These are phyloP conservation scores for Parotocinclus haroldoi DNA, from an alignment of 2,797 vertebrate genomes.

Conservation along the genomic window DNA sequence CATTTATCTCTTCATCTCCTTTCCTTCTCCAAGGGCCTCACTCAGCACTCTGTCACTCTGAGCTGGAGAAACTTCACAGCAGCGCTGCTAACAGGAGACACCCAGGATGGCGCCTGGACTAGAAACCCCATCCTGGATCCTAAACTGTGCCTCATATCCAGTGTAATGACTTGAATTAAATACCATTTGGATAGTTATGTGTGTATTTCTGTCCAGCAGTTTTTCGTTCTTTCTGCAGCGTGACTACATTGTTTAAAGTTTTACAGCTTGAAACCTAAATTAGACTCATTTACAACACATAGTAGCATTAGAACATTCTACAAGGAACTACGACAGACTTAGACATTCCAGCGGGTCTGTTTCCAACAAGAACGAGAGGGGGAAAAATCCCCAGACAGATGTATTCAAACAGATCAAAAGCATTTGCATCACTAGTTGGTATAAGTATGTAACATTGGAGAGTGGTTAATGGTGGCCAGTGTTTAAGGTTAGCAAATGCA, in stretches of 20 bases:
- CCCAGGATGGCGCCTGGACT: conserved; percentile 12
- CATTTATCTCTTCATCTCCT: conserved; percentile 6
- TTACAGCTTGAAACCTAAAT: not conserved
- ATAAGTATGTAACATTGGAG: not conserved
- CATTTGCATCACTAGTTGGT: too few relatives aligned
- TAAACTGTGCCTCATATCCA: not conserved
- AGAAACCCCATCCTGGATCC: not conserved
- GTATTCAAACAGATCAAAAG: too few relatives aligned
- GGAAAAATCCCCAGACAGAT: too few relatives aligned
- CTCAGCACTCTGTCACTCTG: conserved; percentile 21
- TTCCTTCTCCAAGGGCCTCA: conserved; percentile 10
- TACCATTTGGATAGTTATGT: not conserved
- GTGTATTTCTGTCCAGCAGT: not conserved
- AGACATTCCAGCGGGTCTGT: too few relatives aligned
- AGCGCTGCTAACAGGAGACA: conserved; percentile 15
- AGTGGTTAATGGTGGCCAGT: conserved; percentile 32
- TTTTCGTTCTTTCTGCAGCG: conserved; percentile 3
- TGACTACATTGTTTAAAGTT: not conserved
- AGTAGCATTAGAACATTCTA: not conserved
- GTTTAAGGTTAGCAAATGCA: conserved; percentile 39
- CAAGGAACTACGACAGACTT: too few relatives aligned
- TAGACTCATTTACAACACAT: not conserved
- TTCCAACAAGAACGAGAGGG: too few relatives aligned
- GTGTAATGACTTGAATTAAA: not conserved
- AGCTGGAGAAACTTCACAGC: conserved; percentile 26